Conservation (phyloP, 2,888 invertebrate species). For the Laspeyria flexula region DNA sequence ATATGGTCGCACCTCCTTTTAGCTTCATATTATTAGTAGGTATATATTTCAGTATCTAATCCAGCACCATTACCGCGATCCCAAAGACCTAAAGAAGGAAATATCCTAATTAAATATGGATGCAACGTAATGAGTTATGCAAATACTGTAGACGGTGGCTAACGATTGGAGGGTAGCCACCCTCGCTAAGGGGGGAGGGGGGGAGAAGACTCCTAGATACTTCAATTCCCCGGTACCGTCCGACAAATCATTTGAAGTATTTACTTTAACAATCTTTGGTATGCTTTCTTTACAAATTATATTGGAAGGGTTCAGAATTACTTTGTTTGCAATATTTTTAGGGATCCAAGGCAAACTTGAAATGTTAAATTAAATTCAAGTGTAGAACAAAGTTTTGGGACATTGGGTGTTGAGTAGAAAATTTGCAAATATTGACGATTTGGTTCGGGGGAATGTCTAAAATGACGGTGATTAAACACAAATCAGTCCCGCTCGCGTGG, state of each 20-base stretch:
- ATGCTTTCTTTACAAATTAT: slow-evolving; percentile 56
- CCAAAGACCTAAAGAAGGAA: slow-evolving; percentile 63
- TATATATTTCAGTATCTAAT: slow-evolving; percentile 31
- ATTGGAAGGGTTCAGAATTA: slow-evolving; percentile 52
- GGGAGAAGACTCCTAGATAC: slow-evolving; percentile 33
- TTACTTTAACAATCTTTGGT: slow-evolving; percentile 53
- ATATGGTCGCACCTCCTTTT: too few relatives aligned
- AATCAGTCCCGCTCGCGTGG: too few relatives aligned
- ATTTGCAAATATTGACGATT: too few relatives aligned
- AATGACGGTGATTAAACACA: too few relatives aligned
- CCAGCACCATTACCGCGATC: slow-evolving; percentile 36
- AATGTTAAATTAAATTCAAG: slow-evolving; percentile 25
- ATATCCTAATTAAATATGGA: slow-evolving; percentile 84
- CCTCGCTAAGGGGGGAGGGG: slow-evolving; percentile 10
- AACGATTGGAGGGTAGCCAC: slow-evolving; percentile 58
- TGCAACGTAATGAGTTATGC: slow-evolving; percentile 83
- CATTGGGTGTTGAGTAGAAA: neutral
- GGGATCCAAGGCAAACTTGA: slow-evolving; percentile 23
- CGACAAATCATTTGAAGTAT: slow-evolving; percentile 62
- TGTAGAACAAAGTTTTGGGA: slow-evolving; percentile 28
- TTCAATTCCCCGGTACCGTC: slow-evolving; percentile 53
- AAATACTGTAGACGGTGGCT: slow-evolving; percentile 78
- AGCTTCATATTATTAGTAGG: too few relatives aligned
- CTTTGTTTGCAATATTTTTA: slow-evolving; percentile 47
- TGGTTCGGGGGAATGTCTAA: too few relatives aligned